phyloP scores from a whole-genome alignment of 1,140 invertebrate genomes.

The Copidosoma floridanum region DNA sequence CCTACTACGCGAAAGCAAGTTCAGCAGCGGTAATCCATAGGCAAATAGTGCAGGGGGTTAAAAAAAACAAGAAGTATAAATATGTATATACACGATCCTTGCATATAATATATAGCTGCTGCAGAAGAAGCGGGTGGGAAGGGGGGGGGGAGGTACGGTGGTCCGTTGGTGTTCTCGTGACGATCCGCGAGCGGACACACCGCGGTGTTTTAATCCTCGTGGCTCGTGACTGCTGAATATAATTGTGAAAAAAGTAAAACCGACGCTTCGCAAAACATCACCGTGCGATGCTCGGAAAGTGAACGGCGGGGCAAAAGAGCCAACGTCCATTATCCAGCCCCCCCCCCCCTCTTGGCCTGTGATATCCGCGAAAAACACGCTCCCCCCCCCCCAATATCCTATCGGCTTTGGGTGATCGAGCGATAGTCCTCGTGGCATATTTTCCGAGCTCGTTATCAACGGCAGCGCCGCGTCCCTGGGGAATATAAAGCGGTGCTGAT shows the following conservation, averaged over 20 bases:
- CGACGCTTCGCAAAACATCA: not conserved
- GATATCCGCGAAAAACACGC: not conserved
- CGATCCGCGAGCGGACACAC: conserved; percentile 4
- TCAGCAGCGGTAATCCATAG: too few relatives aligned
- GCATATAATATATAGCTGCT: too few relatives aligned
- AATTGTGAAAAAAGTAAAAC: conserved; percentile 21
- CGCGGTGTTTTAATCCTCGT: too few relatives aligned
- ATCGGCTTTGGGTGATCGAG: conserved; percentile 7
- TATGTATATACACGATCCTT: too few relatives aligned
- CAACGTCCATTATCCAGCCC: not conserved
- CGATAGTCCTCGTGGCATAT: not conserved
- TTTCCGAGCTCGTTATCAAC: conserved; percentile 14
- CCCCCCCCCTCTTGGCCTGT: not conserved
- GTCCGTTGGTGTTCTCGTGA: not conserved
- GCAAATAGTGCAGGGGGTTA: too few relatives aligned
- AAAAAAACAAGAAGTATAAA: too few relatives aligned
- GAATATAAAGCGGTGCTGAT: too few relatives aligned
- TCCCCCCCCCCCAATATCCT: conserved; percentile 6
- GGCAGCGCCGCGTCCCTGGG: too few relatives aligned
- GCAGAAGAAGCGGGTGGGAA: too few relatives aligned
- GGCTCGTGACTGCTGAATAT: conserved; percentile 17
- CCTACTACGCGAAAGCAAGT: too few relatives aligned
- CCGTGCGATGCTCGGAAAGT: not conserved
- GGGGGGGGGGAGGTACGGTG: too few relatives aligned
- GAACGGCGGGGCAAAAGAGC: conserved; percentile 1